Evolutionary conservation across 1,140 invertebrate genomes (phyloP).

Genomic region (Bombus superbus): DNA sequence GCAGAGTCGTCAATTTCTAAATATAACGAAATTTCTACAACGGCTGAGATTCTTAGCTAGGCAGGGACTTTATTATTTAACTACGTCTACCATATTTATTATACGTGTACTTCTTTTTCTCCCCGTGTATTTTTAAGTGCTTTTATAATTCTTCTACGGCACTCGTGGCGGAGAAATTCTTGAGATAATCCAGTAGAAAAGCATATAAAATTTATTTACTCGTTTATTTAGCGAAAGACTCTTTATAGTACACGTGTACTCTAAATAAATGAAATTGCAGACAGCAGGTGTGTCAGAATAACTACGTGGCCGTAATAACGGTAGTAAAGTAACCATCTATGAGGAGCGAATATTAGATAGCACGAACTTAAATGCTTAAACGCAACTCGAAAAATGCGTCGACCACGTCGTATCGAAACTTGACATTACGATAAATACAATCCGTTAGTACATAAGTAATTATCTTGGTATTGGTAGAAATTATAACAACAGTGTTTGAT

Average conservation of each 20-base stretch:
- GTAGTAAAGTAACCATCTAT: neutral
- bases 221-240: slow-evolving; percentile 10
- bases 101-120: neutral
- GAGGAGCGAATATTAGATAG: neutral
- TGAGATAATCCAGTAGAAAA: slow-evolving; percentile 1
- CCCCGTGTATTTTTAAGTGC: no score
- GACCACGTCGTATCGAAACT: neutral
- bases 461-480: no score
- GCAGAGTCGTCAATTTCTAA: neutral
- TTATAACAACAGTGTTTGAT: no score
- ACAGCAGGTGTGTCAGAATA: slow-evolving; percentile 19
- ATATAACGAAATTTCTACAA: neutral
- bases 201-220: slow-evolving; percentile 18
- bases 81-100: neutral
- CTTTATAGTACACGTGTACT: neutral
- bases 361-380: neutral
- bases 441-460: no score
- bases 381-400: neutral
- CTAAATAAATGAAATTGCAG: slow-evolving; percentile 32
- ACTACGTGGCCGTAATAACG: neutral
- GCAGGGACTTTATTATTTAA: no score
- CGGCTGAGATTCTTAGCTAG: neutral
- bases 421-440: no score
- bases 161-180: neutral
- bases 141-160: neutral